phyloP scores from a whole-genome alignment of 2,113 vertebrate genomes.

The Heterotis niloticus region DNA sequence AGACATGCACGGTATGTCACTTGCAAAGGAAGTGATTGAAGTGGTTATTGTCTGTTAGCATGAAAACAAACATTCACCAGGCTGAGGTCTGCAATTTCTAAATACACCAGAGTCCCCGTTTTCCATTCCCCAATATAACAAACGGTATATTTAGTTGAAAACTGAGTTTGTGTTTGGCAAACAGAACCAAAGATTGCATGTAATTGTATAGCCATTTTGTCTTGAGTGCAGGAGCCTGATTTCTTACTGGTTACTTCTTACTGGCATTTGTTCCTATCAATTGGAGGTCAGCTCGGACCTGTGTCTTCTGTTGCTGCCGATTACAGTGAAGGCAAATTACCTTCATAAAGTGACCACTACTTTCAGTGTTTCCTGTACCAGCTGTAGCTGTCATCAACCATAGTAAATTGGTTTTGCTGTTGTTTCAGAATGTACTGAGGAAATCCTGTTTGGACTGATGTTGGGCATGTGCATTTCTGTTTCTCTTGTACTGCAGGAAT shows the following conservation, averaged over 20 bases:
- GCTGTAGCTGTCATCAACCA: not conserved
- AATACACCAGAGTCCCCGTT: too few relatives aligned
- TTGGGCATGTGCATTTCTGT: not conserved
- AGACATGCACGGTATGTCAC: not conserved
- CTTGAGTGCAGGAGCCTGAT: not conserved
- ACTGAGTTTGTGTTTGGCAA: not conserved
- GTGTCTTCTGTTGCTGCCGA: not conserved
- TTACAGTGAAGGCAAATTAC: not conserved
- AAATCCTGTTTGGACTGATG: too few relatives aligned
- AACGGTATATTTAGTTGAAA: not conserved
- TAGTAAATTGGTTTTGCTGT: not conserved
- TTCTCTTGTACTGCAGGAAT: not conserved
- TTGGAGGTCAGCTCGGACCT: not conserved
- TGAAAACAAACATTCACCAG: not conserved
- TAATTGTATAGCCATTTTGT: not conserved
- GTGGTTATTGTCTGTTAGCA: not conserved
- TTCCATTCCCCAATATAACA: not conserved
- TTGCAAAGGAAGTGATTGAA: not conserved
- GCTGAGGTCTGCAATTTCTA: not conserved
- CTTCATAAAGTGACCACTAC: not conserved
- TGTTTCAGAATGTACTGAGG: constrained; percentile 1
- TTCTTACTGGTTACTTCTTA: not conserved
- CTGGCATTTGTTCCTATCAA: constrained; percentile 3
- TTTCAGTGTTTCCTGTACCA: not conserved
- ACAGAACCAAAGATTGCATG: too few relatives aligned